Percentiles rank a stretch among this genome's conserved stretches.
Evolutionary conservation across 2,113 vertebrate genomes (phyloP).

Genomic region (Halcyon malimbica): DNA sequence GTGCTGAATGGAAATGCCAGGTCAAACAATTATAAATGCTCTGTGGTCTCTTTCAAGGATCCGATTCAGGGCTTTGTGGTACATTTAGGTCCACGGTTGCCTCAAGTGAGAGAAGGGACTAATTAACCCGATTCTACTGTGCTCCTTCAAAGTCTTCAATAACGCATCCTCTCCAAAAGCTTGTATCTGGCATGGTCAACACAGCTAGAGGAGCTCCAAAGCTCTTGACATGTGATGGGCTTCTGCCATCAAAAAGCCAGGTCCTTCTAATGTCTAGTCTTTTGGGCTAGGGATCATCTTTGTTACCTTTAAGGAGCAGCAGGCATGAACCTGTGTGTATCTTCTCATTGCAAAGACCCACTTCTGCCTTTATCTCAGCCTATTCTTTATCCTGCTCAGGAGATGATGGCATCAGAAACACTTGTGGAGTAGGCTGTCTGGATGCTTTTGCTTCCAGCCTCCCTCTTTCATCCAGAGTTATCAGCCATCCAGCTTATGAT

Average conservation of each 20-base stretch:
- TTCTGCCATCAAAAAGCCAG: not conserved
- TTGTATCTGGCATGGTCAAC: fast-evolving
- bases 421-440: not conserved
- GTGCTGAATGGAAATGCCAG: not conserved
- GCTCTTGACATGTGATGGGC: not conserved
- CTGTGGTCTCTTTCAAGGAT: not conserved
- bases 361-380: not conserved
- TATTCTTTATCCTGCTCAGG: not conserved
- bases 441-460: constrained; percentile 24
- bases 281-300: not conserved
- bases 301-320: not conserved
- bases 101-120: not conserved
- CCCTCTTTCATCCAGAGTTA: not conserved
- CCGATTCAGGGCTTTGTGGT: not conserved
- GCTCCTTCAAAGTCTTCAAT: not conserved
- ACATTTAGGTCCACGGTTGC: not conserved
- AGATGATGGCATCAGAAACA: not conserved
- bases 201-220: not conserved
- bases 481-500: not conserved
- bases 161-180: not conserved
- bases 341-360: not conserved
- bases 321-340: not conserved
- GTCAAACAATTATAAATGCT: constrained; percentile 19
- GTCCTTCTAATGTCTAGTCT: not conserved
- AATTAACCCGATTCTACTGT: not conserved